Evolutionary conservation across 2,888 invertebrate genomes (phyloP).

Genomic region (Ectemnius lituratus): DNA sequence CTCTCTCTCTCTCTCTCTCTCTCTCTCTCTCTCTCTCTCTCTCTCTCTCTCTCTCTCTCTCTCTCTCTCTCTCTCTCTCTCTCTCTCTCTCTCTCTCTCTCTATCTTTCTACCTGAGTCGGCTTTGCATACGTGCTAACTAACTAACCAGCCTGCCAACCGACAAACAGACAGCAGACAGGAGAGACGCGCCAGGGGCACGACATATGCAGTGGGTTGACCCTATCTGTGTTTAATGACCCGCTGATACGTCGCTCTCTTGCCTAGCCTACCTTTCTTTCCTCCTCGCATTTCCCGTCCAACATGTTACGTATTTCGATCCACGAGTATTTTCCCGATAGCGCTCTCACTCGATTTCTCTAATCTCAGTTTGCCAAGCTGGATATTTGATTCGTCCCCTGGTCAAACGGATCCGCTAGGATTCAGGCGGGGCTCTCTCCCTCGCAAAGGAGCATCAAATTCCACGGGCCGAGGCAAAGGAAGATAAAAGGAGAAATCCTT

Average conservation of each 20-base stretch:
- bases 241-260: conserved; percentile 55
- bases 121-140: conserved; percentile 70
- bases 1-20: conserved; percentile 51
- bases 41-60: conserved; percentile 49
- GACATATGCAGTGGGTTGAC: conserved; percentile 67
- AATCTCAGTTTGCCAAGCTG: not conserved
- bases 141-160: conserved; percentile 61
- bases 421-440: conserved; percentile 12
- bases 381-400: not conserved
- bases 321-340: no score
- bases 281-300: not conserved
- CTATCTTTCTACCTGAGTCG: conserved; percentile 50
- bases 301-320: not conserved
- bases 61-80: conserved; percentile 8
- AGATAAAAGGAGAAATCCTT: conserved; percentile 49
- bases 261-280: conserved; percentile 22
- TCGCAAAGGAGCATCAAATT: conserved; percentile 13
- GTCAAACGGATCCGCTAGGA: conserved; percentile 2
- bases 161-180: conserved; percentile 33
- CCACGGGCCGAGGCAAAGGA: conserved; percentile 22
- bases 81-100: no score
- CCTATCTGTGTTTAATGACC: conserved; percentile 70
- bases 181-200: conserved; percentile 35
- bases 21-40: no score
- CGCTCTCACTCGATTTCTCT: not conserved